Evolutionary conservation across 2,888 invertebrate species (phyloP).

Genomic region (Drosophila lutescens): DNA sequence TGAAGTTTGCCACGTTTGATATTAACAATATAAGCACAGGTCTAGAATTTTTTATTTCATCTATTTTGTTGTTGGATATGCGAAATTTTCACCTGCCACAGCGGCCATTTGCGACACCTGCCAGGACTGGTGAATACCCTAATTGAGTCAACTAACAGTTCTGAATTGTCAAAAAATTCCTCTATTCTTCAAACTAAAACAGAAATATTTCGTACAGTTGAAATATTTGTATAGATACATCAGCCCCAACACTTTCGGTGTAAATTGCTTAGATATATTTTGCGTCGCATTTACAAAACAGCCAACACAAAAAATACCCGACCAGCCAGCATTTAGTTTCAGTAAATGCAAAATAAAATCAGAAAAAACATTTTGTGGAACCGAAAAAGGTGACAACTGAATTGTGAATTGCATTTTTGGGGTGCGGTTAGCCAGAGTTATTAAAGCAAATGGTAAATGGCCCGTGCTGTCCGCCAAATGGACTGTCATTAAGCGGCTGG

Average conservation of each 20-base stretch:
- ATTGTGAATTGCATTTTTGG: slow-evolving; percentile 44
- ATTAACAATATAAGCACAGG: too few species aligned
- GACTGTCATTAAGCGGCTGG: slow-evolving; percentile 59
- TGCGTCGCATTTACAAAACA: not conserved
- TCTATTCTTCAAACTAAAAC: not conserved
- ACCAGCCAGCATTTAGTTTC: slow-evolving; percentile 22
- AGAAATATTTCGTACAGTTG: not conserved
- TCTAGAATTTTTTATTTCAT: too few species aligned
- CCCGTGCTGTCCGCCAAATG: slow-evolving; percentile 29
- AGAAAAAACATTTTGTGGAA: not conserved
- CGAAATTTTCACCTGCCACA: too few species aligned
- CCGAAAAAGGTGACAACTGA: slow-evolving; percentile 68
- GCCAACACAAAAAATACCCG: not conserved
- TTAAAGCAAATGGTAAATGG: slow-evolving; percentile 43
- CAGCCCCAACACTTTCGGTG: slow-evolving; percentile 24
- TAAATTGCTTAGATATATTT: slow-evolving; percentile 1
- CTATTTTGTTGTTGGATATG: too few species aligned
- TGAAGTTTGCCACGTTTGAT: too few species aligned
- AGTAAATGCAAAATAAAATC: slow-evolving; percentile 21
- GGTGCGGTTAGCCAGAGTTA: slow-evolving; percentile 65
- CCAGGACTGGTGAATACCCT: too few species aligned
- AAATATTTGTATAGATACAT: slow-evolving; percentile 3
- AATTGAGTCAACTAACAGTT: too few species aligned
- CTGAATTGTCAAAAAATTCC: too few species aligned
- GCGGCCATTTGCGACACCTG: too few species aligned